Evolutionary conservation across 2,888 invertebrate genomes (phyloP), one percentile per base, ranked within the genome.

Genomic region (Cremastinae sp.): DNA sequence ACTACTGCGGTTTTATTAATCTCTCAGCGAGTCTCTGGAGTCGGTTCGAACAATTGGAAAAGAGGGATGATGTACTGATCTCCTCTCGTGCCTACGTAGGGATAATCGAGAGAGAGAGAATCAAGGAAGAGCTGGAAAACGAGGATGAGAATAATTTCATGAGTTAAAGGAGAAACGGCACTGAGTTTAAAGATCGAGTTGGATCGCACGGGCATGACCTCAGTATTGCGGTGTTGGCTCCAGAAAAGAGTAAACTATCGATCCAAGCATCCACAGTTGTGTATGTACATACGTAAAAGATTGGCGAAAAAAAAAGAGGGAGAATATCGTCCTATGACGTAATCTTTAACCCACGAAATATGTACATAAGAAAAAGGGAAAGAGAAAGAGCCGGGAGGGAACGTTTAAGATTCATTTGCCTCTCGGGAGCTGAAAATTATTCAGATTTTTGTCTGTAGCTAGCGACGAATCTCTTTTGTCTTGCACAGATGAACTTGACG

Each of bases 181-280:
- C 51, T n/a, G 51, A 51, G 51, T 51, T 22, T n/a, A 51, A 51
- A 22, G 22, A 51, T 51, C n/a, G n/a, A n/a, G n/a, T n/a, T n/a
- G 72, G 61, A 77, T 75, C 78, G 78, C 82, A 80, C 73, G 70
- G 64, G 43, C 71, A 78, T 72, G 79, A 78, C 74, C 78, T 75
- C 75, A 74, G 69, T n/a, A n/a, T 55, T 66, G 66, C 61, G 58
- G 49, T 49, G 45, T 64, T 79, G 75, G 55, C 43, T 49, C 41
- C 55, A 77, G 80, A 81, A 82, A 82, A 80, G 83, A 76, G 75
- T 53, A 59, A 64, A 78, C 80, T 87, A 87, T 87, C 81, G 87
- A 87, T 86, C 85, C 81, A 79, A 41, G 69, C 58, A 39, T 41
- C 53, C 65, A 76, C 73, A n/a, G n/a, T n/a, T n/a, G n/a, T n/a